Conservation (phyloP, 2,113 vertebrate genomes). For the Pionites leucogaster region DNA sequence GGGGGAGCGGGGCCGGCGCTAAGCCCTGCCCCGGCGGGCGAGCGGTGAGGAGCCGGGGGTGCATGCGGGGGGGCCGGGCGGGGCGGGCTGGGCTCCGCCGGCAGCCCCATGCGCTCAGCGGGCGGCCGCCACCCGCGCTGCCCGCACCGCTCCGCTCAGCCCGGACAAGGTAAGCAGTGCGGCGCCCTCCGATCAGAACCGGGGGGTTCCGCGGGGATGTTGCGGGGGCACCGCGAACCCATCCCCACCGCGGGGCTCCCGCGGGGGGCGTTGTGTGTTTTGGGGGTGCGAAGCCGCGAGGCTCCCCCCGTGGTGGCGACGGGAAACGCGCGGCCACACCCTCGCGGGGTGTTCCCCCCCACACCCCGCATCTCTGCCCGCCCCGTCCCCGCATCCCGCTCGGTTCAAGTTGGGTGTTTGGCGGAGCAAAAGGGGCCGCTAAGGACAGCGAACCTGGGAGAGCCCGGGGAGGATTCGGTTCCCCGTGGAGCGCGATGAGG, state of each 20-base stretch:
- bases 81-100: neutral
- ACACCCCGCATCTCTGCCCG: neutral
- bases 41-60: neutral
- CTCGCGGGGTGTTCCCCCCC: neutral
- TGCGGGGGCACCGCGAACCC: neutral
- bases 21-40: neutral
- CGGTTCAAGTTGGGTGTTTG: accelerated
- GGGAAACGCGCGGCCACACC: neutral
- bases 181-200: no score
- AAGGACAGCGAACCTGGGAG: neutral
- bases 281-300: neutral
- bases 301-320: neutral
- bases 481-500: accelerated
- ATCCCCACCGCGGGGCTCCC: neutral
- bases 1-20: neutral
- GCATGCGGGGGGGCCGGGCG: neutral
- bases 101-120: no score
- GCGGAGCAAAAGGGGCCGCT: neutral
- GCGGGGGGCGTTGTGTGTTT: neutral
- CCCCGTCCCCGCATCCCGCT: neutral
- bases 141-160: no score
- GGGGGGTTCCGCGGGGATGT: no score
- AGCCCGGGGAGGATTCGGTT: neutral
- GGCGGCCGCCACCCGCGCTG: no score
- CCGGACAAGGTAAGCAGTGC: no score